These are phyloP conservation scores for Plusia festucae DNA, from an alignment of 2,888 invertebrate genomes.

Conservation along the genomic window DNA sequence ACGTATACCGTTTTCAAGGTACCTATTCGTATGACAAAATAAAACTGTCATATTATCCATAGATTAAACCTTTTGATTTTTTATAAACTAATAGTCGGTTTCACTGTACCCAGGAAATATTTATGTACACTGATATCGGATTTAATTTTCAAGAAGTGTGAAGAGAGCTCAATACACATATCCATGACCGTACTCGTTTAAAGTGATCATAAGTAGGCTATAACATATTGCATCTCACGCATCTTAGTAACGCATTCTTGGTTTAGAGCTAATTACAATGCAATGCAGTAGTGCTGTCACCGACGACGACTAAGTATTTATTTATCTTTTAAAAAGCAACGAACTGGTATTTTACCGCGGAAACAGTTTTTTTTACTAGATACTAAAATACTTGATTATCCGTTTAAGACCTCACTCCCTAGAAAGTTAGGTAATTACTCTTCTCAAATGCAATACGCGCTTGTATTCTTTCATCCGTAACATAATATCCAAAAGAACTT, in stretches of 20 bases:
- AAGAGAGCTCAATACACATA: neutral
- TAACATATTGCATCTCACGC: constrained; percentile 40
- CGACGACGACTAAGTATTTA: neutral
- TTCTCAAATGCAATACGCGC: neutral
- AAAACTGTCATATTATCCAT: neutral
- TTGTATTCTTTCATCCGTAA: neutral
- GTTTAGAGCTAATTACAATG: constrained; percentile 34
- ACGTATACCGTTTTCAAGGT: constrained; percentile 8
- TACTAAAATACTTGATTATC: neutral
- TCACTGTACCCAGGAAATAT: neutral
- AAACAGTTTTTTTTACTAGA: too few relatives aligned
- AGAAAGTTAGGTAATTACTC: neutral
- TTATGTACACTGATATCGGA: neutral
- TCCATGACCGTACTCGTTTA: neutral
- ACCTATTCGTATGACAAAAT: too few relatives aligned
- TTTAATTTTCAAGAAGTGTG: neutral
- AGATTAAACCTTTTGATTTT: neutral
- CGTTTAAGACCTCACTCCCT: neutral
- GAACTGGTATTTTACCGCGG: too few relatives aligned
- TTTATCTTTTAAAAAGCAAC: neutral
- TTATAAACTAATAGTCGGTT: neutral
- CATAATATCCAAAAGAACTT: too few relatives aligned
- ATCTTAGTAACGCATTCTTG: constrained; percentile 44
- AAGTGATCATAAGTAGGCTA: constrained; percentile 32
- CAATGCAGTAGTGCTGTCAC: neutral